Evolutionary conservation across 2,888 invertebrate species (phyloP).

Genomic region (Leptopilina syphax): DNA sequence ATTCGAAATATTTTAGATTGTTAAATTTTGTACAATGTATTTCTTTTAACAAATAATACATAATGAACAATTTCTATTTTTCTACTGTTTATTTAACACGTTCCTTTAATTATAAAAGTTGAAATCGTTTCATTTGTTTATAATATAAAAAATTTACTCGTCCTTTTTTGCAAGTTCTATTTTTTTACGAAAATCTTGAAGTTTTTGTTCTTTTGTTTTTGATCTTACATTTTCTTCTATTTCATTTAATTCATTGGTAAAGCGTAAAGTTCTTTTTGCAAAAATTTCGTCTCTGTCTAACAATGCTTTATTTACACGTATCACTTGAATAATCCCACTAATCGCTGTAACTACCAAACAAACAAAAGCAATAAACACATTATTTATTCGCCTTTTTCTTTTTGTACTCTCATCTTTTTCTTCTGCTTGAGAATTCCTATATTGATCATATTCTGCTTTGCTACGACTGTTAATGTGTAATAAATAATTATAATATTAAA

Average conservation of each 20-base stretch:
- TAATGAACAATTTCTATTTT: no score
- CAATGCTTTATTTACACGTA: neutral
- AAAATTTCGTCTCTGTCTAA: neutral
- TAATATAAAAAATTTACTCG: no score
- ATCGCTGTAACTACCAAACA: neutral
- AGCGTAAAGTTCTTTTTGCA: neutral
- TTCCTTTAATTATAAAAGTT: no score
- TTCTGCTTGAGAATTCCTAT: neutral
- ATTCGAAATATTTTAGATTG: no score
- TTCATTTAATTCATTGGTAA: constrained; percentile 3
- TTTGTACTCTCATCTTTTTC: constrained; percentile 1
- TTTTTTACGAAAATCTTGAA: neutral
- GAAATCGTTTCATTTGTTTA: no score
- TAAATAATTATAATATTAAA: neutral
- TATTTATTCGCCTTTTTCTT: neutral
- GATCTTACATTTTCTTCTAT: neutral
- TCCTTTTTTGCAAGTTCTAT: neutral
- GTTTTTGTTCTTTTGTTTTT: constrained; percentile 11
- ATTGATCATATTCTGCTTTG: neutral
- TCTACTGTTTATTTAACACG: no score
- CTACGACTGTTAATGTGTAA: neutral
- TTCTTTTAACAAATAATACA: no score
- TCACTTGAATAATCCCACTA: neutral
- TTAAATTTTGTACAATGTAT: no score
- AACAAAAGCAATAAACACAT: neutral